Base-by-base conservation (phyloP, 2,113 vertebrate genomes). In the Epinephelus cyanopodus region DNA sequence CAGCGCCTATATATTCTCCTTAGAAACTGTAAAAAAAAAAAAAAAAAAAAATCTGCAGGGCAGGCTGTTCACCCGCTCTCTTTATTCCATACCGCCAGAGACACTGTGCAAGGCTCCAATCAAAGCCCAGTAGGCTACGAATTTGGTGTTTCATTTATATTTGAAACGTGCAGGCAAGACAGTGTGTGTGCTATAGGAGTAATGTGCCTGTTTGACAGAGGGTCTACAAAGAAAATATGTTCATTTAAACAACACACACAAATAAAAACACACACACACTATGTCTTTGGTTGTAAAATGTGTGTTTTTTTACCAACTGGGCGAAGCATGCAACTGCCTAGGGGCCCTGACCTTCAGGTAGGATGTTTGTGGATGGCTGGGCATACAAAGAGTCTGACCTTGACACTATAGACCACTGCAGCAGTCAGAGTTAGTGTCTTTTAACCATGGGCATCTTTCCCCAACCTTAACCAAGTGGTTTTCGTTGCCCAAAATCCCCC, bases 51-150 rank as follows among this genome's bases (percentile, higher is more conserved):
- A n/a, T n/a, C 29, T 74, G 74, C 81, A 83, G 69, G 82, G 53
- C 61, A 84, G 71, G 67, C 23, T 90, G 73, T 78, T 89, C 82
- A 33, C 81, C 87, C 60, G 14, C 88, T 87, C 79, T 82, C 52
- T 83, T 83, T 82, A 85, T 82, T 84, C 61, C 39, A 39, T 63
- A 68, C 73, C 75, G 67, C 76, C 57, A 82, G 81, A 92, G 67
- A 88, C 77, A 19, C 39, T 65, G 52, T 65, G 58, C 81, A 77
- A 62, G 57, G 65, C 69, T 88, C 79, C 76, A 85, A 75, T 88
- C 56, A 84, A 65, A 88, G 58, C 33, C 2, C 1, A 84, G 81
- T 21, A n/a, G n/a, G n/a, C n/a, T n/a, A 77, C 17, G 13, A 70
- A 67, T 71, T 42, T 47, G 33, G 86, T 76, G 60, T 81, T 79